These are phyloP conservation scores for Eleginops maclovinus DNA, from an alignment of 2,113 vertebrate species.

Conservation along the genomic window DNA sequence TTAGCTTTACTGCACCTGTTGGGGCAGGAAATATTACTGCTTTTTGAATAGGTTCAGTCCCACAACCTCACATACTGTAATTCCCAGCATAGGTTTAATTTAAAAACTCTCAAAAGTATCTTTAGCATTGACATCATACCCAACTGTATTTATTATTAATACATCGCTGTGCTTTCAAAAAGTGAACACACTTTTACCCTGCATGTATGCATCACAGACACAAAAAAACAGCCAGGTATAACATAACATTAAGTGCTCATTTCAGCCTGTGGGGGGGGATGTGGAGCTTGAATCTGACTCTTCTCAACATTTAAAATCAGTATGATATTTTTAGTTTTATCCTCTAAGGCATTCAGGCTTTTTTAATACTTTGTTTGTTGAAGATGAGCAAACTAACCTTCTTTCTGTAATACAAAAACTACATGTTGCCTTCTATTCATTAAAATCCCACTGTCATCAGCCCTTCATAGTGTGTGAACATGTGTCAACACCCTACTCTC, in stretches of 20 bases:
- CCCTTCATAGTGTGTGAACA: slow-evolving; percentile 21
- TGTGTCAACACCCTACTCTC: slow-evolving; percentile 3
- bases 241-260: slow-evolving; percentile 6
- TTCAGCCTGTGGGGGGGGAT: slow-evolving; percentile 71
- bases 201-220: slow-evolving; percentile 19
- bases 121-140: neutral
- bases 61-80: slow-evolving; percentile 5
- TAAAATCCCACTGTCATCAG: slow-evolving; percentile 16
- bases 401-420: slow-evolving; percentile 21
- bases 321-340: neutral
- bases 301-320: slow-evolving; percentile 10
- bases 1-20: slow-evolving; percentile 2
- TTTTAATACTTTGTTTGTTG: slow-evolving; percentile 36
- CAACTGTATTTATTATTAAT: neutral
- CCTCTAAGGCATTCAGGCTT: slow-evolving; percentile 21
- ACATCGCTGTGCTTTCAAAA: slow-evolving; percentile 7
- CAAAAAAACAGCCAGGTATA: slow-evolving; percentile 22
- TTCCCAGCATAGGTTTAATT: slow-evolving; percentile 4
- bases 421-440: slow-evolving; percentile 1
- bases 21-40: neutral
- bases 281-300: slow-evolving; percentile 57
- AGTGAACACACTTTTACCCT: neutral
- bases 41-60: neutral
- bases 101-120: neutral
- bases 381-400: slow-evolving; percentile 38